A percentile compares a stretch with the other conserved stretches of the same genome.
Evolutionary conservation across 2,888 invertebrate species (phyloP).

Genomic region (Galeruca laticollis): DNA sequence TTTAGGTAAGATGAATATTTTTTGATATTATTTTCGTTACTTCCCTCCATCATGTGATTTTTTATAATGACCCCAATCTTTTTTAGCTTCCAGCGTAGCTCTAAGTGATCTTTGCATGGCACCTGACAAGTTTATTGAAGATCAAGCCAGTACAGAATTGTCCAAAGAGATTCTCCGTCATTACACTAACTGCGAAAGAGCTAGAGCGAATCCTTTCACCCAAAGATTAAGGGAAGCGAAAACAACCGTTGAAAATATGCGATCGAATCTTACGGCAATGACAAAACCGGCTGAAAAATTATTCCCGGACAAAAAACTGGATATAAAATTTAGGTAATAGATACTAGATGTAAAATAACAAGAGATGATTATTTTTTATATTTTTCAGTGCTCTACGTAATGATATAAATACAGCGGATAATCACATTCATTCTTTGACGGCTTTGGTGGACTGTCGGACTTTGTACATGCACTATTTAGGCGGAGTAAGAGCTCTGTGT

Average conservation of each 20-base stretch:
- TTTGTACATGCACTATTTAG: constrained; percentile 85
- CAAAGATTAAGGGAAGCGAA: constrained; percentile 81
- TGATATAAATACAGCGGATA: constrained; percentile 83
- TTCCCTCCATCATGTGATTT: too few relatives aligned
- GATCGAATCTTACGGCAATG: constrained; percentile 68
- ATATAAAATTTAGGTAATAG: constrained; percentile 72
- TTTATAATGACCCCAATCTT: too few relatives aligned
- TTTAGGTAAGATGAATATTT: constrained; percentile 63
- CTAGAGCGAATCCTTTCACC: constrained; percentile 84
- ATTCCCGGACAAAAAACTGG: constrained; percentile 68
- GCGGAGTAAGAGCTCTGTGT: constrained; percentile 83
- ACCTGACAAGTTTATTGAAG: constrained; percentile 68
- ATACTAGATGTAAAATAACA: background rate
- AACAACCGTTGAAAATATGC: constrained; percentile 66
- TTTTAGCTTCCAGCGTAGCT: constrained; percentile 79
- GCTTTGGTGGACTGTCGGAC: constrained; percentile 86
- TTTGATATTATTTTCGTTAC: too few relatives aligned
- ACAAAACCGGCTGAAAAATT: constrained; percentile 69
- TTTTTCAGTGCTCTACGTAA: constrained; percentile 76
- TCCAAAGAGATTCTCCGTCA: constrained; percentile 63
- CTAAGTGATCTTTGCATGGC: constrained; percentile 81
- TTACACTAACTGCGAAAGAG: constrained; percentile 86
- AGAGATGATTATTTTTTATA: background rate
- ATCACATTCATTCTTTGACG: constrained; percentile 75
- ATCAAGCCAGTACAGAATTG: constrained; percentile 62